A percentile compares a stretch with the other conserved stretches of the same genome.
These are phyloP conservation scores for Gadopsis marmoratus DNA, from an alignment of 2,797 vertebrate species.

Conservation along the genomic window DNA sequence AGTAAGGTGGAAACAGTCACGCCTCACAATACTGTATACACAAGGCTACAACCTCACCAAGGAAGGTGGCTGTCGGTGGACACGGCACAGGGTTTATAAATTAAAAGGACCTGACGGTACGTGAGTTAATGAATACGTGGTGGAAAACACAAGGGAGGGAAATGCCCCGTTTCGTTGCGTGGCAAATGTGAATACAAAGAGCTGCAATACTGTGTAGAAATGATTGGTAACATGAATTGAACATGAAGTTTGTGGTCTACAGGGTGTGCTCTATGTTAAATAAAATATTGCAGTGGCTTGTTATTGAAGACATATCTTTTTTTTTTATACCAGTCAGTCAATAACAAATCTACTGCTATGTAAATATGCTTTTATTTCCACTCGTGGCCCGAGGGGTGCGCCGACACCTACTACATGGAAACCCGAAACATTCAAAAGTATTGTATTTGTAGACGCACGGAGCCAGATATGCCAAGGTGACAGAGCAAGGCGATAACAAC, in stretches of 20 bases:
- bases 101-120: constrained; percentile 29
- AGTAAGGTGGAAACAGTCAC: constrained; percentile 41
- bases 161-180: constrained; percentile 36
- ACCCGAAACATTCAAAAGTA: background rate
- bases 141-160: constrained; percentile 31
- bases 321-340: background rate
- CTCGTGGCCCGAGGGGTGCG: background rate
- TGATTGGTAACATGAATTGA: background rate
- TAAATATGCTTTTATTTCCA: background rate
- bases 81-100: constrained; percentile 11
- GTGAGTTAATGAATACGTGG: constrained; percentile 41
- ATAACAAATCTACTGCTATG: background rate
- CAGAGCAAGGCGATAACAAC: too few relatives aligned
- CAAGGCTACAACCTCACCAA: background rate
- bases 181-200: constrained; percentile 29
- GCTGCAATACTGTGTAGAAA: constrained; percentile 12
- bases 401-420: background rate
- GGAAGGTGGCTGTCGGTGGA: constrained; percentile 12
- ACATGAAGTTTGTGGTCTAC: background rate
- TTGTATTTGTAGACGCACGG: too few relatives aligned
- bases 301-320: background rate
- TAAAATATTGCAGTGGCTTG: background rate
- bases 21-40: background rate
- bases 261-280: too few relatives aligned
- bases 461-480: too few relatives aligned